Base-by-base conservation (phyloP, 2,888 invertebrate species). In the Melipona beecheii region DNA sequence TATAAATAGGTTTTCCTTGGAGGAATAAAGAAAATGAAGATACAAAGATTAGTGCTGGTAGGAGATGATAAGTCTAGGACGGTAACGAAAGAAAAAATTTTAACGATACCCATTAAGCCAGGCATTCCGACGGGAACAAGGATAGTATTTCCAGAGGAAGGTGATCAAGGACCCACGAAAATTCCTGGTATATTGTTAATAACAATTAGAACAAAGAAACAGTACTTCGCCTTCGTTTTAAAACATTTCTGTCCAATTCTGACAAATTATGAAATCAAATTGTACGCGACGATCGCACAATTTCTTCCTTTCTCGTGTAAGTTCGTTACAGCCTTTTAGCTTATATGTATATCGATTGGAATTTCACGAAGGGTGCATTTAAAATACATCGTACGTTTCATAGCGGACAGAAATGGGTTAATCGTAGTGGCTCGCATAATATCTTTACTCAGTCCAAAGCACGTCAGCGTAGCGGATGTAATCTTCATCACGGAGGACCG, bases 1-100 rank as follows among this genome's bases (percentile, higher is more conserved):
- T 36, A 15, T 62, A 15, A 56, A n/a, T 78, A 95, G 95, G 92
- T 97, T 13, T 97, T 96, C 93, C 96, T 95, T 89, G 98, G 98
- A 0, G 97, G 97, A 0, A 95, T 97, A n/a, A 98, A 98, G 93
- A 97, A 97, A 93, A 97, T 98, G 97, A 97, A 97, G 94, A 97
- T 98, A 60, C 96, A 97, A 92, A 95, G 97, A 62, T 95, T 97
- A 69, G 97, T 97, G 11, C 96, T 97, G 90, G 95, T 96, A 0
- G 96, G 96, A 79, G 96, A 96, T 66, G 96, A 96, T 13, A 96
- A 91, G 95, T 95, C 84, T 4, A 87, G 93, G 95, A 96, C 93
- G 96, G 97, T 92, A 96, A 96, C 88, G 96, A 93, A 95, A 68
- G 97, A 98, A 92, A 97, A 97, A 92, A 96, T 97, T 1, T 94